phyloP scores from a whole-genome alignment of 2,113 vertebrate species.

The Pholis gunnellus region DNA sequence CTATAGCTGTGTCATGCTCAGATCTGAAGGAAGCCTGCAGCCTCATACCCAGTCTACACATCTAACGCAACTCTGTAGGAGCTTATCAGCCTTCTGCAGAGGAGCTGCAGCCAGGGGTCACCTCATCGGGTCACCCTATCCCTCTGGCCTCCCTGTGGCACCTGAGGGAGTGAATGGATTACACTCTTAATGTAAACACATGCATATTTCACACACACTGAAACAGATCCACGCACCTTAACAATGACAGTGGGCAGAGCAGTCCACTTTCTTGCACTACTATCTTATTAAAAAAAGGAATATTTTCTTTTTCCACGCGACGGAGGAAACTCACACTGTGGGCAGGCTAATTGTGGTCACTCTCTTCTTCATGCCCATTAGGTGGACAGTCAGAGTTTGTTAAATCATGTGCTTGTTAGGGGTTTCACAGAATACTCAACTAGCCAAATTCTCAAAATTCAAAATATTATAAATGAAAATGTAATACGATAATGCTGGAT shows the following conservation, averaged over 20 bases:
- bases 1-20: slow-evolving; percentile 52
- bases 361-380: slow-evolving; percentile 22
- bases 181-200: slow-evolving; percentile 42
- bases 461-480: too few species aligned
- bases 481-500: too few species aligned
- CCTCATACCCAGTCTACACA: slow-evolving; percentile 12
- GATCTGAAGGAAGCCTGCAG: slow-evolving; percentile 58
- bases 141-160: slow-evolving; percentile 45
- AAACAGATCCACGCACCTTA: not conserved
- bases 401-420: not conserved
- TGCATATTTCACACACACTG: slow-evolving; percentile 21
- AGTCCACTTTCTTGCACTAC: not conserved
- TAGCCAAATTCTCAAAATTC: too few species aligned
- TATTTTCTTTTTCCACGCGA: not conserved
- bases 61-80: slow-evolving; percentile 24
- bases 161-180: slow-evolving; percentile 44
- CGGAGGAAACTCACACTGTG: not conserved
- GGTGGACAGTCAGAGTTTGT: not conserved
- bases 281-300: slow-evolving; percentile 19
- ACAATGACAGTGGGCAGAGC: slow-evolving; percentile 4
- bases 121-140: slow-evolving; percentile 49
- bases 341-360: slow-evolving; percentile 28
- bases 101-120: slow-evolving; percentile 33
- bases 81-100: slow-evolving; percentile 60
- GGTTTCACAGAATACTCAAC: too few species aligned